phyloP scores from a whole-genome alignment of 2,888 invertebrate genomes.

The Julus scanicus region DNA sequence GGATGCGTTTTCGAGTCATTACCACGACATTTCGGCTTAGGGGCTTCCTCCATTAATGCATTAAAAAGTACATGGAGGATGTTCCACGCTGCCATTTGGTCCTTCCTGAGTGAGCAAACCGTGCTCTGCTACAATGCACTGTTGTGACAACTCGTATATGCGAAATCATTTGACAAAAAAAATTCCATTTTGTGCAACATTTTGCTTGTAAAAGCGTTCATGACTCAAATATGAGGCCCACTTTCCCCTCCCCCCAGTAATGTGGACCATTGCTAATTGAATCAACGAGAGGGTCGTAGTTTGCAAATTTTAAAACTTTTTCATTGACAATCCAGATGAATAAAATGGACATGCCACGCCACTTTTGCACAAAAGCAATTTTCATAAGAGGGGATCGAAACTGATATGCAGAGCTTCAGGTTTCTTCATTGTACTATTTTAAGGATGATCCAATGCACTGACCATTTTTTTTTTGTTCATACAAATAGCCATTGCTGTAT shows the following conservation, averaged over 20 bases:
- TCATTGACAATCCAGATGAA: background rate
- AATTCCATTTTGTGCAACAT: background rate
- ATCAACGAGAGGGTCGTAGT: background rate
- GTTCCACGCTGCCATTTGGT: conserved; percentile 1
- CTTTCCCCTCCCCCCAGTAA: background rate
- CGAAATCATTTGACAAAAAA: background rate
- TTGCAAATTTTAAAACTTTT: background rate
- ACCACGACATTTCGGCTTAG: background rate
- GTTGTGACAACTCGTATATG: background rate
- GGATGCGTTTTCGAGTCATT: conserved; percentile 31
- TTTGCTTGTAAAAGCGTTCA: background rate
- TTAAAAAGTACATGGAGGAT: conserved; percentile 13
- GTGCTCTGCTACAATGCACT: background rate
- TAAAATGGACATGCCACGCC: background rate
- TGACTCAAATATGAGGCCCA: background rate
- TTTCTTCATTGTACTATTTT: background rate
- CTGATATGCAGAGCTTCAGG: background rate
- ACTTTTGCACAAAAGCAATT: background rate
- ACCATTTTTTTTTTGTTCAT: background rate
- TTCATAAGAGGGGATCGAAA: conserved; percentile 22
- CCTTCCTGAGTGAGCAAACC: conserved; percentile 20
- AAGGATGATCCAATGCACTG: background rate
- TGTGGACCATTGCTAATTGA: conserved; percentile 13
- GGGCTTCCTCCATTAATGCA: conserved; percentile 28
- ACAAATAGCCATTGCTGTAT: background rate